Evolutionary conservation across 2,888 invertebrate genomes (phyloP).

Genomic region (Pammene fasciana): DNA sequence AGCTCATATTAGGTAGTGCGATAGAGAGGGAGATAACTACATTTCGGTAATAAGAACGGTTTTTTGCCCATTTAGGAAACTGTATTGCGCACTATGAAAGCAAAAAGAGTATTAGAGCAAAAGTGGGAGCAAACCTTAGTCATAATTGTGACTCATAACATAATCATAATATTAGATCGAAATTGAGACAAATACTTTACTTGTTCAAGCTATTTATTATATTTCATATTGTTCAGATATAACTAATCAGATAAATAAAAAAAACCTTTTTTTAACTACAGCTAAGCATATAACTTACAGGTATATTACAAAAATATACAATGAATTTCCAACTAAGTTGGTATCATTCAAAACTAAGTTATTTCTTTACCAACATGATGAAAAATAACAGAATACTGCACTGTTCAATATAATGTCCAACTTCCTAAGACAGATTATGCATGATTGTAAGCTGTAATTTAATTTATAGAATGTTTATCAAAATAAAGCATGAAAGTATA

Average conservation of each 20-base stretch:
- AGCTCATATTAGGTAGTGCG: too few species aligned
- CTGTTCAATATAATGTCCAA: not conserved
- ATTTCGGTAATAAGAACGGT: too few species aligned
- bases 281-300: conserved; percentile 29
- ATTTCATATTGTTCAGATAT: conserved; percentile 17
- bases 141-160: too few species aligned
- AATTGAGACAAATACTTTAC: not conserved
- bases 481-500: too few species aligned
- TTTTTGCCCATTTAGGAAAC: too few species aligned
- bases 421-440: not conserved
- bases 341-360: conserved; percentile 7
- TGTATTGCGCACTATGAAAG: too few species aligned
- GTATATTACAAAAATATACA: conserved; percentile 37
- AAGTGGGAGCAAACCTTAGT: too few species aligned
- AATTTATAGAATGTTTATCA: not conserved
- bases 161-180: too few species aligned
- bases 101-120: too few species aligned
- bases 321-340: conserved; percentile 17
- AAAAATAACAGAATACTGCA: conserved; percentile 1
- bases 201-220: conserved; percentile 30
- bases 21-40: too few species aligned
- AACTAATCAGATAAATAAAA: conserved; percentile 26
- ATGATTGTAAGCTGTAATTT: not conserved
- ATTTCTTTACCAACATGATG: not conserved
- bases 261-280: conserved; percentile 24